These are phyloP conservation scores for Lepus townsendii DNA, from an alignment of 2,797 vertebrate species.

Conservation along the genomic window DNA sequence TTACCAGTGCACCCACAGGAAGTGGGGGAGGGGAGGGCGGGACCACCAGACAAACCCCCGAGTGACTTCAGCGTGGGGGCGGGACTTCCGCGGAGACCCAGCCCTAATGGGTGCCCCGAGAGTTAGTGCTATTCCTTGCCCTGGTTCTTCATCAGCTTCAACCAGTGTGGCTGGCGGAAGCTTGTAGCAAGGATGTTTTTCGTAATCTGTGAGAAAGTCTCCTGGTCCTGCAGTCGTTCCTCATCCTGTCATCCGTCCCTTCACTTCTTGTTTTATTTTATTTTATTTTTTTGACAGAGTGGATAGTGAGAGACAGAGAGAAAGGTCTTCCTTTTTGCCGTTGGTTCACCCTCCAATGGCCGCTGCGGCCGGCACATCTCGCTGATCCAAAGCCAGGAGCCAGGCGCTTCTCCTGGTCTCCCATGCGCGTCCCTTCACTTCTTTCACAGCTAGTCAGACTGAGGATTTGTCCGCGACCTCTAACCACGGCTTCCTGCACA, in stretches of 20 bases:
- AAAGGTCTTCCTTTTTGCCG: no score
- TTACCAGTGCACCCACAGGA: background rate
- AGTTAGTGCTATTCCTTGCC: background rate
- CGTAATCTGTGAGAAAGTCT: background rate
- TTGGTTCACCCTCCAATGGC: no score
- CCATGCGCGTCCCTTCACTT: background rate
- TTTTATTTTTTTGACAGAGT: no score
- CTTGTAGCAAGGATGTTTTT: background rate
- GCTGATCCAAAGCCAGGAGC: no score
- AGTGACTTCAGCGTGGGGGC: slow-evolving; percentile 1
- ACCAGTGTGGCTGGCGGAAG: background rate
- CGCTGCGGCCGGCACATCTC: no score
- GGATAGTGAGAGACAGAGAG: no score
- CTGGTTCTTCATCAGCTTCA: background rate
- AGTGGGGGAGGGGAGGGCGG: background rate
- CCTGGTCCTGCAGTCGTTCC: background rate
- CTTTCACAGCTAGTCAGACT: background rate
- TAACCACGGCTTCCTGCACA: background rate
- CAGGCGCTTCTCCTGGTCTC: no score
- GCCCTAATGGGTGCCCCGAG: background rate
- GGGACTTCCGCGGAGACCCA: background rate
- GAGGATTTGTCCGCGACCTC: background rate
- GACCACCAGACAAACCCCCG: background rate
- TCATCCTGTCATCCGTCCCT: background rate
- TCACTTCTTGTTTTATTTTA: background rate